phyloP scores from a whole-genome alignment of 2,113 vertebrate species.

The Corythornis cristatus region DNA sequence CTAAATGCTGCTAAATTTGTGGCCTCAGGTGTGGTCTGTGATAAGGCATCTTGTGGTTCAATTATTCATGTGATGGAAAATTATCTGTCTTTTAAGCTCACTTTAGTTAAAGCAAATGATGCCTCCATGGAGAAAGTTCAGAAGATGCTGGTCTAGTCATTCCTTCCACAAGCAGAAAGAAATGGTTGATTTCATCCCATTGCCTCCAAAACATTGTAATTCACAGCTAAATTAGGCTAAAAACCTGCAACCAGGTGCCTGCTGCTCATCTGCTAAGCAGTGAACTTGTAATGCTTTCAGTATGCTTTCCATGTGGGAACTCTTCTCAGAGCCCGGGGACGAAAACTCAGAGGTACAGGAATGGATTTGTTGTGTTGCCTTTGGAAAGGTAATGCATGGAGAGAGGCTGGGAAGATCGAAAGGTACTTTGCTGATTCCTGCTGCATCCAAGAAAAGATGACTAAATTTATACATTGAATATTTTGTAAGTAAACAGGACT shows the following conservation, averaged over 20 bases:
- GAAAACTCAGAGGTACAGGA: neutral
- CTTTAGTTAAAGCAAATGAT: neutral
- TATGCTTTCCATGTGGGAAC: neutral
- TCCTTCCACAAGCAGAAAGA: neutral
- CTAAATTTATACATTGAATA: neutral
- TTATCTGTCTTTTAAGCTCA: neutral
- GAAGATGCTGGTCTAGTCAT: neutral
- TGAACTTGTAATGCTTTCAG: neutral
- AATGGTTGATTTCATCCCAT: neutral
- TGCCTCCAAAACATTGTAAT: neutral
- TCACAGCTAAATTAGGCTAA: neutral
- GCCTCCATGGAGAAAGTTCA: neutral
- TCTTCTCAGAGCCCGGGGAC: neutral
- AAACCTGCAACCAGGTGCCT: neutral
- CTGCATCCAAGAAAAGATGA: neutral
- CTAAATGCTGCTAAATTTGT: neutral
- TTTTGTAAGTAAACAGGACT: neutral
- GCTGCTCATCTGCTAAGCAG: neutral
- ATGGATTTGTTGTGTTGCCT: neutral
- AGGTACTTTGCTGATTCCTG: neutral
- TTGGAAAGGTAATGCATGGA: neutral
- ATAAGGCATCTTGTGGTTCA: neutral
- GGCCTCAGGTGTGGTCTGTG: neutral
- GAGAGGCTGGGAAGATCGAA: neutral
- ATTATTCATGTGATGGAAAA: slow-evolving; percentile 10